These are phyloP conservation scores for Aethina tumida DNA, from an alignment of 1,140 invertebrate genomes.

Conservation along the genomic window DNA sequence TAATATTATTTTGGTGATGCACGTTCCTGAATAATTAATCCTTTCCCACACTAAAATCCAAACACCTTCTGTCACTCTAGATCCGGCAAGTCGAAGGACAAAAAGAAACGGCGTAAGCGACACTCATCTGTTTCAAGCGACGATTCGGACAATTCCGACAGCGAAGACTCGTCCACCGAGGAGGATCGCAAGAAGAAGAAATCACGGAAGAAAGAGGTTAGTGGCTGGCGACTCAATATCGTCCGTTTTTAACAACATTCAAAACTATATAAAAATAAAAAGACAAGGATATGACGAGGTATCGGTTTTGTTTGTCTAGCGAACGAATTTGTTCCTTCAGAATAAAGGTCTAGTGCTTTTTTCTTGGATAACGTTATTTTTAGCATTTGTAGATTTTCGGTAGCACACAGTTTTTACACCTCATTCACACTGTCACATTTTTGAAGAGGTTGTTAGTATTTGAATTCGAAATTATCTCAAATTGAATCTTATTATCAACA, in stretches of 20 bases:
- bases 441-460: too few species aligned
- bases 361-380: too few species aligned
- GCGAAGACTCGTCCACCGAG: conserved; percentile 25
- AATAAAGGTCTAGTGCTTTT: too few species aligned
- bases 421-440: too few species aligned
- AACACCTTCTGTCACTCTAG: conserved; percentile 20
- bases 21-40: conserved; percentile 2
- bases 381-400: too few species aligned
- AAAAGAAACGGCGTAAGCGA: conserved; percentile 26
- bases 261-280: too few species aligned
- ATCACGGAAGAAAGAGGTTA: conserved; percentile 32
- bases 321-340: background rate
- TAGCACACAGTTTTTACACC: too few species aligned
- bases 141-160: conserved; percentile 22
- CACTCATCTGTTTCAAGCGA: conserved; percentile 21
- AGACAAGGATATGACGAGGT: too few species aligned
- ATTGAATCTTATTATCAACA: background rate
- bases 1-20: background rate
- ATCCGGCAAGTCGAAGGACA: conserved; percentile 28
- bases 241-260: background rate
- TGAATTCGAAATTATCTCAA: too few species aligned
- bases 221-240: conserved; percentile 10
- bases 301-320: too few species aligned
- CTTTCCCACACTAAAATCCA: background rate
- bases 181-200: conserved; percentile 29